Evolutionary conservation across 2,797 vertebrate species (phyloP), one percentile per base, ranked within the genome.

Genomic region (Gila robusta): DNA sequence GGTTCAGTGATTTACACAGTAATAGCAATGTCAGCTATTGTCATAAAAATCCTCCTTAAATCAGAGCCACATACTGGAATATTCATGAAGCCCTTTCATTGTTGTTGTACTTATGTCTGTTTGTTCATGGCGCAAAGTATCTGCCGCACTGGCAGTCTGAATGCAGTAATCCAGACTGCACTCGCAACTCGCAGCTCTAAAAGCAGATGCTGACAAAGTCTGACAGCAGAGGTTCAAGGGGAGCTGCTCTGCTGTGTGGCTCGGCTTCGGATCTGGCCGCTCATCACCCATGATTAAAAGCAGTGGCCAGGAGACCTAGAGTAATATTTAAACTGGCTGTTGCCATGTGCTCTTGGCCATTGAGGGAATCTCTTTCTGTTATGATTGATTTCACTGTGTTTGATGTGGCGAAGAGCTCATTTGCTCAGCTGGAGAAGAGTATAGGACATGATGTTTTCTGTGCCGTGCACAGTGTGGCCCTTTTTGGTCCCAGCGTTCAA

Each of bases 51-150:
- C 76, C 26, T 62, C 17, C 37, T 26, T 79, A 72, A 32, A 85
- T 79, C 67, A 64, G 78, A 87, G 49, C 44, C 12, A 19, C 52
- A 41, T 37, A 37, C 64, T 77, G 79, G 56, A 87, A 74, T 81
- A 87, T 85, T 81, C 37, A 84, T 85, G 49, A 72, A 85, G 62
- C 54, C 44, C 62, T 81, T 80, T 85, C 49, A 87, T 71, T 17
- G 28, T 52, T 49, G 67, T 79, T 79, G 66, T 71, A 39, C 49
- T 71, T 47, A n/a, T 12, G 6, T 49, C 21, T 62, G 66, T 72
- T 79, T 79, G 66, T 64, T 72, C 52, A 35, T 39, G 4, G 23
- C 3, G 8, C 52, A 7, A 41, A 44, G 52, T 44, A 37, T 49
- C 76, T 62, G 37, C 52, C 16, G 21, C 19, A 28, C 32, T 67